Evolutionary conservation across 2,113 vertebrate genomes (phyloP), one percentile per base, ranked within the genome.

Genomic region (Microtus ochrogaster): DNA sequence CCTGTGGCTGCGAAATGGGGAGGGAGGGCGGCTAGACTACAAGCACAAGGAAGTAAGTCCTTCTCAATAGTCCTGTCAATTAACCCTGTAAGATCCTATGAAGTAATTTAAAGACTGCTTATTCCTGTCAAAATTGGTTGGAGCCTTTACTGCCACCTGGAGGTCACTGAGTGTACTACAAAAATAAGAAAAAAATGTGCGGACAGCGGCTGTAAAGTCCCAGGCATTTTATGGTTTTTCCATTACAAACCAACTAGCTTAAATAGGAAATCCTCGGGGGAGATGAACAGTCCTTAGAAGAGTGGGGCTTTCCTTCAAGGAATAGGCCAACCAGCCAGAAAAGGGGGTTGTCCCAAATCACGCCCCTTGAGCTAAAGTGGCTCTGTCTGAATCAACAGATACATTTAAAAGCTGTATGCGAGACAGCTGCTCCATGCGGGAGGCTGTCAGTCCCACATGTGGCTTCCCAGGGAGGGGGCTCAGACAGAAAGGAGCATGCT

Each of bases 131-230:
- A 92, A 86, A 91, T 30, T 74, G 81, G n/a, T 89, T 97, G 94
- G 83, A 91, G 81, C 26, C 41, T 95, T 90, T 95, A 95, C 76
- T 39, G 81, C 95, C 95, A 98, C 61, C 96, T 96, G 94, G 89
- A 96, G 96, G 96, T 81, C 83, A 88, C 44, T 88, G 44, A 0
- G 6, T 55, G 36, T 73, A 97, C 86, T 97, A 58, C 94, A 89
- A 87, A 96, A 74, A 82, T 33, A 91, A 70, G 58, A 33, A 33
- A n/a, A 84, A 73, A 84, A 87, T 3, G 4, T 55, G 36, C 65
- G 3, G 52, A 17, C 28, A 22, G 49, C 24, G 33, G 3, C 44
- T 65, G 47, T 73, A 3, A 89, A 89, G 49, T 83, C 24, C 49
- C 4, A 73, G 55, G 19, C n/a, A 36, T 91, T n/a, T 70, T 47